phyloP scores from a whole-genome alignment of 2,113 vertebrate genomes.

The Saguinus midas region DNA sequence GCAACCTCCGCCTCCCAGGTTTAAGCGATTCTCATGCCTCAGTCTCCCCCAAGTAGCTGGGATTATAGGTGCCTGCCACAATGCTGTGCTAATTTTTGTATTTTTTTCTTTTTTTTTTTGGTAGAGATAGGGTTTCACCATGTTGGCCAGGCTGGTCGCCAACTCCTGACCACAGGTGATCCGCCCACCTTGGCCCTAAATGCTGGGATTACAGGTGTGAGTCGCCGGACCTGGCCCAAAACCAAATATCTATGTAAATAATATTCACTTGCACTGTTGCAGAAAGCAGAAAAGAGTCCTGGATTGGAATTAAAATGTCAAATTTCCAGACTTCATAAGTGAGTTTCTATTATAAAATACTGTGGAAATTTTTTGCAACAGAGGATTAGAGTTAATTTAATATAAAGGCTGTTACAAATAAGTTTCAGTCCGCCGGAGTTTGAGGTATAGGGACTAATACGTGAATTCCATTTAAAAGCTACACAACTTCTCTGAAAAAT shows the following conservation, averaged over 20 bases:
- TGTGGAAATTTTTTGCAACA: background rate
- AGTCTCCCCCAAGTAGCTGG: too few species aligned
- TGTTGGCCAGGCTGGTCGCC: too few species aligned
- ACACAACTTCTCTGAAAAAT: background rate
- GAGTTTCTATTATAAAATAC: slow-evolving; percentile 2
- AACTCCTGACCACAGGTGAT: too few species aligned
- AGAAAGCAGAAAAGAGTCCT: background rate
- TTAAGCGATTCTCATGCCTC: too few species aligned
- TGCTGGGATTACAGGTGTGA: too few species aligned
- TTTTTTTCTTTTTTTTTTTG: too few species aligned
- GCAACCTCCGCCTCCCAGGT: too few species aligned
- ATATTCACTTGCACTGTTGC: background rate
- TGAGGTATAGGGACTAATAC: background rate
- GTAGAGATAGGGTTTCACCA: too few species aligned
- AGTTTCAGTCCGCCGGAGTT: background rate
- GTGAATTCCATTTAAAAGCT: slow-evolving; percentile 13
- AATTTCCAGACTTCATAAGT: background rate
- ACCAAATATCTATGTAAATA: background rate
- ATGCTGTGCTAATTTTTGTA: too few species aligned
- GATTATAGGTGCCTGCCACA: too few species aligned
- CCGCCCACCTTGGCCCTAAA: too few species aligned
- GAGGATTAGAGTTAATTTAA: background rate
- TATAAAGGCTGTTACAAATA: background rate
- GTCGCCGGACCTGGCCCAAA: background rate
- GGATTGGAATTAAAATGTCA: background rate